phyloP scores from a whole-genome alignment of 2,888 invertebrate genomes.

The Gibbula magus region DNA sequence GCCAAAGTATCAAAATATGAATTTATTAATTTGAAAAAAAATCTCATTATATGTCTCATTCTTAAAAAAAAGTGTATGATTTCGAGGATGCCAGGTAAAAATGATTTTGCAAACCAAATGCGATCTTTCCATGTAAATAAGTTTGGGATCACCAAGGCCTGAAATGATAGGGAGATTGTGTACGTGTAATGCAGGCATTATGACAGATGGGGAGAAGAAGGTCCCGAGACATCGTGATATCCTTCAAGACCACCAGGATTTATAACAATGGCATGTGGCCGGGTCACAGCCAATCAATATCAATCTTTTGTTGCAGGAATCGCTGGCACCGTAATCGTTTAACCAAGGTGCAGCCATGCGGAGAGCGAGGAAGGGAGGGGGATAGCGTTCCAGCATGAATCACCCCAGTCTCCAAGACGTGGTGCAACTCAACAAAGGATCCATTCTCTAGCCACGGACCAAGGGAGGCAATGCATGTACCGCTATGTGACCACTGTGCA shows the following conservation, averaged over 20 bases:
- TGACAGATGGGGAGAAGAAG: not conserved
- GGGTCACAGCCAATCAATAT: conserved; percentile 15
- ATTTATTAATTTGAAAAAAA: no score
- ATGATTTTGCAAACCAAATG: not conserved
- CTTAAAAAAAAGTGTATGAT: no score
- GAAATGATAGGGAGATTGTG: not conserved
- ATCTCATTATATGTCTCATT: no score
- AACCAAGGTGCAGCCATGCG: conserved; percentile 17
- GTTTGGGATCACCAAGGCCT: no score
- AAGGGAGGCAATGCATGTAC: conserved; percentile 14
- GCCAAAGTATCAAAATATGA: no score
- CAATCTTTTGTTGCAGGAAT: conserved; percentile 25
- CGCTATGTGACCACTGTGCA: conserved; percentile 14
- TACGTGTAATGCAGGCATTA: not conserved
- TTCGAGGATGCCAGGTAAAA: no score
- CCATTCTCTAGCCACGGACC: conserved; percentile 6
- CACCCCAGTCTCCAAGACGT: conserved; percentile 14
- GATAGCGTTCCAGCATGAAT: conserved; percentile 13
- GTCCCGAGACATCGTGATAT: conserved; percentile 1
- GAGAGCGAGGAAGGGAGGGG: not conserved
- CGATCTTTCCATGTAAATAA: not conserved
- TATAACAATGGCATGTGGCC: conserved; percentile 19
- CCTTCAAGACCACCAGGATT: conserved; percentile 3
- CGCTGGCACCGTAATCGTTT: conserved; percentile 25
- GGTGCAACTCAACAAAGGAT: conserved; percentile 12